Evolutionary conservation across 2,113 vertebrate genomes (phyloP), one percentile per base, ranked within the genome.

Genomic region (Isichthys henryi): DNA sequence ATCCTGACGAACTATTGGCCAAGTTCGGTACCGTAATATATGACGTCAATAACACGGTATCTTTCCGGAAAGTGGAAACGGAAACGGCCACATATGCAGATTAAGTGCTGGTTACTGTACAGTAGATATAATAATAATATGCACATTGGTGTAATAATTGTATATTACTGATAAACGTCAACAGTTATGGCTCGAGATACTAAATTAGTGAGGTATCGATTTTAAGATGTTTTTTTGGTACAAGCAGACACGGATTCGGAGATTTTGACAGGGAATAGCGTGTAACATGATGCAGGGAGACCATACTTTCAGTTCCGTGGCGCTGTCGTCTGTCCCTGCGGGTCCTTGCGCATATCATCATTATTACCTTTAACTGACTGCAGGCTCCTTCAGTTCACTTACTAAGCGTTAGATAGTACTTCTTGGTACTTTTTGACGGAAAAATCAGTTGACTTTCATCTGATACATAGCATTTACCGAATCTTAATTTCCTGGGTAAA

Each of bases 1-100:
- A 0, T 3, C 17, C 23, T 0, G n/a, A 39, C 1, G 17, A 39
- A 50, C 58, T 39, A 93, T 92, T 94, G 92, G 91, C 31, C 88
- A 8, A 85, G 5, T 56, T 53, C 1, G 50, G 9, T 3, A 19
- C 5, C 15, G 19, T 56, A 87, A 52, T 35, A 9, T 56, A 31
- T 87, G 83, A 86, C 83, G 83, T 86, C 8, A 11, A 13, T 46
- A 11, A 5, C 21, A 48, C 23, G 2, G 74, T 85, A 49, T 46
- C 46, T 85, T 85, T 85, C 46, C 82, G 74, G 74, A 48, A 77
- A 43, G 35, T 17, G 35, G 56, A 35, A 39, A 17, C 35, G 74
- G 74, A 39, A 43, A 17, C 35, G 74, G 74, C 74, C 2, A 8
- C 35, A 80, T 80, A 43, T 8, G 31, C 31, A 80, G 31, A 9